A percentile compares a stretch with the other conserved stretches of the same genome.
phyloP scores from a whole-genome alignment of 2,888 invertebrate genomes.

The Athalia circularis region DNA sequence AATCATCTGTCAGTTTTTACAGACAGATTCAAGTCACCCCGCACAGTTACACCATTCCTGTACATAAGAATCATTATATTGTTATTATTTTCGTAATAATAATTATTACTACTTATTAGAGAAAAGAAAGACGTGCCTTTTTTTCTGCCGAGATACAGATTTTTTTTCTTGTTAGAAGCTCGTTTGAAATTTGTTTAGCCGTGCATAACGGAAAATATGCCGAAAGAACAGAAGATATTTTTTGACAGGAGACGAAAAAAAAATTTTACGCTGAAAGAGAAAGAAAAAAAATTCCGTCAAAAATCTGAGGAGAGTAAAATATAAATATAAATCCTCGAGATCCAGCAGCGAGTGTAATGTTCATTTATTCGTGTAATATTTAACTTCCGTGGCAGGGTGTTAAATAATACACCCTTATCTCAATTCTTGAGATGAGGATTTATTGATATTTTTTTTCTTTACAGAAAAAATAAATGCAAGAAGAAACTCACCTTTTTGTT shows the following conservation, averaged over 20 bases:
- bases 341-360: no score
- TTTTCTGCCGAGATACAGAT: not conserved
- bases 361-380: no score
- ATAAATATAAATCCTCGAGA: no score
- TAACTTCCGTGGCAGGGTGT: no score
- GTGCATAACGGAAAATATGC: not conserved
- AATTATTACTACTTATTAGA: conserved; percentile 8
- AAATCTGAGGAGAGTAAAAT: not conserved
- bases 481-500: conserved; percentile 77
- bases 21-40: not conserved
- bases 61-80: conserved; percentile 1
- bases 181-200: not conserved
- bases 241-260: not conserved
- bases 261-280: not conserved
- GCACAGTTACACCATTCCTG: not conserved
- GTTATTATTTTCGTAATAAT: conserved; percentile 12
- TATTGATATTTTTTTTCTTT: no score
- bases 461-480: not conserved
- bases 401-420: no score
- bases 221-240: not conserved
- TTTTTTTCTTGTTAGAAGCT: not conserved
- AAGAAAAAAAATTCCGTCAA: not conserved
- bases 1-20: no score
- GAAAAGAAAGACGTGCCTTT: not conserved
- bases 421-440: no score